Percentiles rank a stretch among this genome's conserved stretches.
phyloP scores from a whole-genome alignment of 2,888 invertebrate genomes.

The Antitype chi region DNA sequence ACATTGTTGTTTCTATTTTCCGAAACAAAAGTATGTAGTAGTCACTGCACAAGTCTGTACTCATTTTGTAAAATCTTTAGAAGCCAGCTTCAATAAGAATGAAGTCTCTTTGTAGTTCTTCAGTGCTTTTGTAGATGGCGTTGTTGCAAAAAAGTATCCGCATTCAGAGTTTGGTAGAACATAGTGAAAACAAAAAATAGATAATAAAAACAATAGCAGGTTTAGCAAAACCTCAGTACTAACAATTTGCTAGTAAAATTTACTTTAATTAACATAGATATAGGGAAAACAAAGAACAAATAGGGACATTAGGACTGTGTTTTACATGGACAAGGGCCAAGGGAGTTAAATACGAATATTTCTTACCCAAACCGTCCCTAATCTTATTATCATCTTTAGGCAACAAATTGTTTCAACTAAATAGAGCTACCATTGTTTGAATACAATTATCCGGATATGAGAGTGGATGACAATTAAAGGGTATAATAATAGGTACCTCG shows the following conservation, averaged over 20 bases:
- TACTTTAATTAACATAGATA: conserved; percentile 29
- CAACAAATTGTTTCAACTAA: conserved; percentile 61
- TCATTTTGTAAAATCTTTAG: background rate
- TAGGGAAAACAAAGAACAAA: conserved; percentile 44
- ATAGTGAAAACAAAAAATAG: background rate
- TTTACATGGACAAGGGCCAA: conserved; percentile 21
- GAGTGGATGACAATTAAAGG: conserved; percentile 62
- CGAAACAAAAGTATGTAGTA: background rate
- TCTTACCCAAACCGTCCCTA: conserved; percentile 57
- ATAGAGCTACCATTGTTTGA: conserved; percentile 58
- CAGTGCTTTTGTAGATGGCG: conserved; percentile 49
- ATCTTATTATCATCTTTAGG: conserved; percentile 59
- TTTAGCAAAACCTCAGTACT: background rate
- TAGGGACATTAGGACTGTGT: conserved; percentile 31
- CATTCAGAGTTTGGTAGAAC: too few species aligned
- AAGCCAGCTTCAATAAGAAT: background rate
- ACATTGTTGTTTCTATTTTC: too few species aligned
- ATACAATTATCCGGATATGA: conserved; percentile 63
- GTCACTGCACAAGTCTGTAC: background rate
- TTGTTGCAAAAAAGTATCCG: conserved; percentile 13
- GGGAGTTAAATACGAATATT: conserved; percentile 58
- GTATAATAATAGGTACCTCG: conserved; percentile 46
- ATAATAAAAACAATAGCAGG: background rate
- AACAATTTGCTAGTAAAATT: background rate
- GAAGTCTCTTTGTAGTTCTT: conserved; percentile 32